These are phyloP conservation scores for Drosophila willistoni DNA, from an alignment of 1,140 invertebrate genomes.

Conservation along the genomic window DNA sequence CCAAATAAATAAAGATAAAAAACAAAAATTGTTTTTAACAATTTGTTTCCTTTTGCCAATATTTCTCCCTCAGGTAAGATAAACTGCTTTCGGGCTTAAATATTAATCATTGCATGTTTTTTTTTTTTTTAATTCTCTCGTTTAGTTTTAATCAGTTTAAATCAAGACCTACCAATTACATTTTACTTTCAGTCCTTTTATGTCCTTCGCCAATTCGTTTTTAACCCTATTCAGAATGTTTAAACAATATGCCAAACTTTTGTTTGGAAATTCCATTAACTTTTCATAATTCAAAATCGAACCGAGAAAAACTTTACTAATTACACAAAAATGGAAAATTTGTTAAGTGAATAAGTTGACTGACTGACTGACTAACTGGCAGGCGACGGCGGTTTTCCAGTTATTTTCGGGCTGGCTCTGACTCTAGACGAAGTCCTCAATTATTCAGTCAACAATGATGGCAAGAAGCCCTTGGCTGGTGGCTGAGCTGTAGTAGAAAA, in stretches of 20 bases:
- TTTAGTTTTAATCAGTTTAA: constrained; percentile 1
- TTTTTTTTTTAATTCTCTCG: neutral
- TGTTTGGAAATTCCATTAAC: constrained; percentile 45
- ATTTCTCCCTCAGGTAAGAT: neutral
- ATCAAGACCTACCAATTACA: neutral
- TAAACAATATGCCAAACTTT: constrained; percentile 46
- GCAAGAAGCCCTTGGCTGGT: neutral
- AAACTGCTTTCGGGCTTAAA: neutral
- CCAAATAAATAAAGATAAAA: neutral
- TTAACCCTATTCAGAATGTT: constrained; percentile 23
- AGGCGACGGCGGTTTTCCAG: neutral
- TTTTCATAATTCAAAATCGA: constrained; percentile 34
- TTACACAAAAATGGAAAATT: constrained; percentile 37
- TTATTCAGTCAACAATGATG: constrained; percentile 28
- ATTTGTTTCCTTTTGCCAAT: neutral
- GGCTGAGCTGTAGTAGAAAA: neutral
- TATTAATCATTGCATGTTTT: neutral
- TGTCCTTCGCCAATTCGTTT: constrained; percentile 3
- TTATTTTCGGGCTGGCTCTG: neutral
- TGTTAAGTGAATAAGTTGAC: constrained; percentile 9
- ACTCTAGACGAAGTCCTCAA: constrained; percentile 24
- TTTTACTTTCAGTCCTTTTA: neutral
- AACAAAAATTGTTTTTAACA: neutral
- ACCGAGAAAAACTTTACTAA: constrained; percentile 59
- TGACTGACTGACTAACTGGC: neutral